phyloP scores from a whole-genome alignment of 2,113 vertebrate genomes.

The Cygnus buccinator region DNA sequence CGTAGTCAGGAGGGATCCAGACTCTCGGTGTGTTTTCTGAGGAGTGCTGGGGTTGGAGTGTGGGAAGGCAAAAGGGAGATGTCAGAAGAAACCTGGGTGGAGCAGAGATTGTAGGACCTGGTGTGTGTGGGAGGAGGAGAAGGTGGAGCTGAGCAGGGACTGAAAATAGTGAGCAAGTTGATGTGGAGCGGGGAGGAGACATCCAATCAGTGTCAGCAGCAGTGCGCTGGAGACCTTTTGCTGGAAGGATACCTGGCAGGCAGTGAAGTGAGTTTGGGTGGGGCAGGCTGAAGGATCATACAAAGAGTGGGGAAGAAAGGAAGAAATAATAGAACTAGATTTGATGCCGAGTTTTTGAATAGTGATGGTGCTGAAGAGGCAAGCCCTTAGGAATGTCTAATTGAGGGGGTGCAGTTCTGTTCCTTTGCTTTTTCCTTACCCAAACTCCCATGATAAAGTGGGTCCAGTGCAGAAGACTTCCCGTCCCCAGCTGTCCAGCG shows the following conservation, averaged over 20 bases:
- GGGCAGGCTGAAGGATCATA: no score
- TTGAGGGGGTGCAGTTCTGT: neutral
- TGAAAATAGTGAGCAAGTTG: neutral
- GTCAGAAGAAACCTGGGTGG: neutral
- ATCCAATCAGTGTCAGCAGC: neutral
- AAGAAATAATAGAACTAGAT: neutral
- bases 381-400: neutral
- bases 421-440: neutral
- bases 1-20: neutral
- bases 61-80: neutral
- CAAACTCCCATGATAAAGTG: neutral
- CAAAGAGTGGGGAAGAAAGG: no score
- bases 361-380: neutral
- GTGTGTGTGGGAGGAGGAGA: constrained; percentile 5
- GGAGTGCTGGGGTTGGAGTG: neutral
- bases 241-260: neutral
- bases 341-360: neutral
- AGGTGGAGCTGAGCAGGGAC: neutral
- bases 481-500: neutral
- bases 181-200: neutral
- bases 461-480: neutral
- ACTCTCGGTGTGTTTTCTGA: neutral
- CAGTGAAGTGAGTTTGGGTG: neutral
- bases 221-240: neutral
- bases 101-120: neutral